Conservation (phyloP, 2,113 vertebrate species). For the Ondatra zibethicus region DNA sequence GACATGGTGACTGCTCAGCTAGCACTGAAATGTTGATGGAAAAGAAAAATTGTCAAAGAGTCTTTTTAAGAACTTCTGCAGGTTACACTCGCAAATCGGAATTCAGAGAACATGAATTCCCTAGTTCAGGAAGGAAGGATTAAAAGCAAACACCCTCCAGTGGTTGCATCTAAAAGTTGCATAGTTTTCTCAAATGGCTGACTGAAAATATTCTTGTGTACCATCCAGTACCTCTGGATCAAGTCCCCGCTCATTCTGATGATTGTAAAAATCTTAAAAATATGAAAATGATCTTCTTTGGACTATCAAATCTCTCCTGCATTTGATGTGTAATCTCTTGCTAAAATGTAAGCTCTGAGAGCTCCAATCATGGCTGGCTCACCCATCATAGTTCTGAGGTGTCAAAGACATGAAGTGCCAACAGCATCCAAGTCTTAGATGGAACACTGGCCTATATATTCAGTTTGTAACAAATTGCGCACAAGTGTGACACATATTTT, state of each 20-base stretch:
- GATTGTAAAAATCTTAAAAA: slow-evolving; percentile 22
- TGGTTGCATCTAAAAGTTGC: slow-evolving; percentile 84
- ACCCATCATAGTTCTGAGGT: too few relatives aligned
- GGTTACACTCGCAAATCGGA: slow-evolving; percentile 73
- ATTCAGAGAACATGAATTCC: slow-evolving; percentile 78
- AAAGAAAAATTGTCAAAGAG: slow-evolving; percentile 83
- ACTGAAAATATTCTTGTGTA: slow-evolving; percentile 54
- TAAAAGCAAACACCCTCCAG: slow-evolving; percentile 86
- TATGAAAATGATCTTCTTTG: slow-evolving; percentile 16
- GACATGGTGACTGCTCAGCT: slow-evolving; percentile 80
- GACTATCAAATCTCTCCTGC: not conserved
- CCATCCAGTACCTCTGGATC: not conserved
- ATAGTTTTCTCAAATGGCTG: slow-evolving; percentile 64
- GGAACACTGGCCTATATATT: not conserved
- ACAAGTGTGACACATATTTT: not conserved
- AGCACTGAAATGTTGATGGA: slow-evolving; percentile 79
- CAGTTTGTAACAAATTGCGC: not conserved
- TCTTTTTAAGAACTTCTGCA: slow-evolving; percentile 76
- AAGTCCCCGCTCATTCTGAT: slow-evolving; percentile 1
- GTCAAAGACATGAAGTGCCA: not conserved
- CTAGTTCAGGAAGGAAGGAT: slow-evolving; percentile 76
- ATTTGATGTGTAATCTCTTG: not conserved
- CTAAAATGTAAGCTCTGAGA: not conserved
- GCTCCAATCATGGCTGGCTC: not conserved
- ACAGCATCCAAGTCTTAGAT: not conserved